Conservation (phyloP, 2,113 vertebrate genomes). For the Eidolon helvum region DNA sequence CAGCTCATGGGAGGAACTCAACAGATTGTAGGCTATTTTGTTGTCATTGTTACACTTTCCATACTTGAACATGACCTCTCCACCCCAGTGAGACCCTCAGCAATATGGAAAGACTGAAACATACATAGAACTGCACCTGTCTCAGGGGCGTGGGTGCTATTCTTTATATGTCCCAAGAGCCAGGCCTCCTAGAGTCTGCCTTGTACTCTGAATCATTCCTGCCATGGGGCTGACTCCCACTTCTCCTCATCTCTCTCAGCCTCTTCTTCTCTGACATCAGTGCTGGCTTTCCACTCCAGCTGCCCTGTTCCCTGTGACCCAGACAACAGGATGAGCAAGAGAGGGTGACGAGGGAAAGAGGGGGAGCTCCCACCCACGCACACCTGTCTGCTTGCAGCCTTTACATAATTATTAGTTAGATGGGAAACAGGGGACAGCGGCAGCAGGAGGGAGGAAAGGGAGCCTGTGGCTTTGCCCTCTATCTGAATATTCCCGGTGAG, state of each 20-base stretch:
- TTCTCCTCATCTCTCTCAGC: not conserved
- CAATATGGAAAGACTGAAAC: not conserved
- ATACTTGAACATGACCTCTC: not conserved
- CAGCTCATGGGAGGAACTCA: not conserved
- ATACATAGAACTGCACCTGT: not conserved
- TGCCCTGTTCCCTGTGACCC: slow-evolving; percentile 40
- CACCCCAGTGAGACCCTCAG: not conserved
- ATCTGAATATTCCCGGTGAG: not conserved
- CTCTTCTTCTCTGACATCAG: slow-evolving; percentile 42
- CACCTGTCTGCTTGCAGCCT: slow-evolving; percentile 30
- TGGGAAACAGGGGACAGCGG: not conserved
- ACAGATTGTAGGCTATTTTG: not conserved
- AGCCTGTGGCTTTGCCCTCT: not conserved
- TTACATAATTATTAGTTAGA: not conserved
- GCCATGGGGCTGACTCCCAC: not conserved
- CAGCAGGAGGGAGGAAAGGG: not conserved
- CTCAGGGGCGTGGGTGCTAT: not conserved
- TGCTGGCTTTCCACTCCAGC: not conserved
- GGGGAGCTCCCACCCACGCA: not conserved
- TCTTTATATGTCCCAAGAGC: not conserved
- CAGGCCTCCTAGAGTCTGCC: not conserved
- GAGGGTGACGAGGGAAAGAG: not conserved
- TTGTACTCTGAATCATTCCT: not conserved
- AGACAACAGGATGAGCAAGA: slow-evolving; percentile 50
- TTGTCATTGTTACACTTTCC: not conserved